Evolutionary conservation across 92 coral and sea anemone genomes (phyloP), one percentile per base, ranked within the genome.

Genomic region (Epizoanthus stellaris): DNA sequence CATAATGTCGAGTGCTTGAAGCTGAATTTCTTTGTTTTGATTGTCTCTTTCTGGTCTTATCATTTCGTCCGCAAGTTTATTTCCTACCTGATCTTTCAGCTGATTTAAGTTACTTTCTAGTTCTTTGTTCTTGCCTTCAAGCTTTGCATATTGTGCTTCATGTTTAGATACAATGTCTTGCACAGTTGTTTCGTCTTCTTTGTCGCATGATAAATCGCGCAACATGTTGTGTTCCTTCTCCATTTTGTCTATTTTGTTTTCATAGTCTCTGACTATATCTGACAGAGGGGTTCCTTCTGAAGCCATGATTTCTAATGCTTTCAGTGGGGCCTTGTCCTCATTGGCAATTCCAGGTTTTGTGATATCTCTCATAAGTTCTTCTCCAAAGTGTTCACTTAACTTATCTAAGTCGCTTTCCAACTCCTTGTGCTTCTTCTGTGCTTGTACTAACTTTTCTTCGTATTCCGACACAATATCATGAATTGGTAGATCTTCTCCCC

Each of bases 1-100:
- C 90, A 90, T 89, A 6, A 77, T 84, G 8, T 80, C 83, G 47
- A 89, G 70, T 5, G 93, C 95, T 30, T 89, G 76, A 2, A 87
- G 75, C 11, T 53, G 23, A 4, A 54, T 17, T 0, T 20, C 14
- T 11, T 65, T 39, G 11, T 15, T 65, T 57, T 42, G 17, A 5
- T 58, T 65, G 4, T 81, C 43, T 3, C 74, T 67, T 13, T 68
- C 86, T 7, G 88, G 85, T 15, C 72, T 79, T 43, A 87, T 30
- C 52, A 92, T 30, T 38, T 83, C 87, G 10, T 90, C 74, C 30
- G 73, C 85, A 38, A 91, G 67, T 6, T 79, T 84, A 70, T 80
- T 60, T 25, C 95, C 75, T 11, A 89, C 43, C 21, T 81, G 82
- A 65, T 82, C 70, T 11, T 83, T 72, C 4, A 91, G 63, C 6